These are phyloP conservation scores for Xestia ashworthii DNA, from an alignment of 2,888 invertebrate species.

Conservation along the genomic window DNA sequence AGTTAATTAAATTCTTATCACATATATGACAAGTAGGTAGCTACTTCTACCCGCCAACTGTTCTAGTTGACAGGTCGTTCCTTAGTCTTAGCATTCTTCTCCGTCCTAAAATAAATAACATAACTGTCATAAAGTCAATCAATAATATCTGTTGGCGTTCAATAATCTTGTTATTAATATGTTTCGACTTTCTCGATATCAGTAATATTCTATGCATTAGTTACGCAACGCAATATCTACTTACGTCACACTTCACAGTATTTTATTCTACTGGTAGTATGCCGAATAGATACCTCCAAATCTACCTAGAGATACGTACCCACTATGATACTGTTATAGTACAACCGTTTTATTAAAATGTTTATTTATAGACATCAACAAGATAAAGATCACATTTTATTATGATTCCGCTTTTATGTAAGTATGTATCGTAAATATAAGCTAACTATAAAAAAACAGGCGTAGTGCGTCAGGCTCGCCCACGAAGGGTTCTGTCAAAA, in stretches of 20 bases:
- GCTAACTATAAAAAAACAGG: neutral
- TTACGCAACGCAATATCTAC: constrained; percentile 36
- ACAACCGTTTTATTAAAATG: neutral
- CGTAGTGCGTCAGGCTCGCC: no score
- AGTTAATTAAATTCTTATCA: neutral
- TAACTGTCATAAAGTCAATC: neutral
- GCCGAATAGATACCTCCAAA: neutral
- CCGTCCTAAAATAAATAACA: neutral
- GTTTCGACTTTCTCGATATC: constrained; percentile 58
- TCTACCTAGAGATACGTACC: neutral
- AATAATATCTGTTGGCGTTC: constrained; percentile 11
- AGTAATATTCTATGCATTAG: constrained; percentile 28
- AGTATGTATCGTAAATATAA: neutral
- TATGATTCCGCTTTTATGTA: neutral
- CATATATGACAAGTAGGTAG: neutral
- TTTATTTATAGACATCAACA: neutral
- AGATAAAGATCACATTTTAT: constrained; percentile 11
- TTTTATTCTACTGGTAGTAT: constrained; percentile 15
- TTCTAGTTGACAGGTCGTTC: neutral
- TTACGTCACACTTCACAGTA: constrained; percentile 41
- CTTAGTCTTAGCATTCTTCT: neutral
- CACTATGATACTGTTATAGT: neutral
- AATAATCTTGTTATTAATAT: constrained; percentile 41
- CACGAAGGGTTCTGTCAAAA: neutral
- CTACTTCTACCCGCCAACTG: neutral